Percentiles rank a stretch among this genome's conserved stretches.
These are phyloP conservation scores for Diacarnus erythraeanus DNA, from an alignment of 37 sponge, comb jelly and placozoan genomes.

Conservation along the genomic window DNA sequence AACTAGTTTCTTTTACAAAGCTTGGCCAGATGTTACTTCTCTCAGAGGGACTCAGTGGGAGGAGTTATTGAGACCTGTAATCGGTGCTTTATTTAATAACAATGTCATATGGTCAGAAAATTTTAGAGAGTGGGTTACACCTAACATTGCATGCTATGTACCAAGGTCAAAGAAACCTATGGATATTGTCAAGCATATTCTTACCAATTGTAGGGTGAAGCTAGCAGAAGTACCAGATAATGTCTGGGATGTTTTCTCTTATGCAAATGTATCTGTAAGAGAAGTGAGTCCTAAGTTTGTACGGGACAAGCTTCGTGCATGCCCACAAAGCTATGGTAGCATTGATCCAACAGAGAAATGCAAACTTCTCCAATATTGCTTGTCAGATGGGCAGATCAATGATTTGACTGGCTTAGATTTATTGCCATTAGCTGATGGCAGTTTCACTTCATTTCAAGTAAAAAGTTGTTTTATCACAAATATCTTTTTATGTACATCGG, in stretches of 20 bases:
- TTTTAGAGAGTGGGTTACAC: conserved; percentile 16
- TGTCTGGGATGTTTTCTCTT: conserved; percentile 15
- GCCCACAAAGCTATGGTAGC: conserved; percentile 8
- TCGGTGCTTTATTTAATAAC: neutral
- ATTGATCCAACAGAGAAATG: conserved; percentile 12
- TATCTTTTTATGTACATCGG: conserved; percentile 27
- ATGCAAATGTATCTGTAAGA: neutral
- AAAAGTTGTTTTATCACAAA: neutral
- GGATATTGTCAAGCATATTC: neutral
- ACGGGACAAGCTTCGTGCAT: neutral
- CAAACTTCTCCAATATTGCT: conserved; percentile 45
- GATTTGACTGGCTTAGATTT: conserved; percentile 23
- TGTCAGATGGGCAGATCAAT: conserved; percentile 23
- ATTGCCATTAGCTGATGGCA: conserved; percentile 51
- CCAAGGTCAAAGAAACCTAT: conserved; percentile 1
- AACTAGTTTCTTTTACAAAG: conserved; percentile 8
- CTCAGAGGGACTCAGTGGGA: conserved; percentile 34
- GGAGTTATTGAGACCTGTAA: conserved; percentile 21
- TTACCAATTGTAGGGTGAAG: conserved; percentile 18
- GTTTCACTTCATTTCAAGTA: conserved; percentile 24
- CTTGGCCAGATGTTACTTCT: conserved; percentile 33
- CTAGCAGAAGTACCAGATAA: conserved; percentile 12
- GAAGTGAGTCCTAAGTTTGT: conserved; percentile 28
- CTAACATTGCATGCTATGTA: neutral
- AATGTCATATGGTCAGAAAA: neutral